Evolutionary conservation across 35 echinoderm and acorn worm species (phyloP).

Genomic region (Ptychodera flava): DNA sequence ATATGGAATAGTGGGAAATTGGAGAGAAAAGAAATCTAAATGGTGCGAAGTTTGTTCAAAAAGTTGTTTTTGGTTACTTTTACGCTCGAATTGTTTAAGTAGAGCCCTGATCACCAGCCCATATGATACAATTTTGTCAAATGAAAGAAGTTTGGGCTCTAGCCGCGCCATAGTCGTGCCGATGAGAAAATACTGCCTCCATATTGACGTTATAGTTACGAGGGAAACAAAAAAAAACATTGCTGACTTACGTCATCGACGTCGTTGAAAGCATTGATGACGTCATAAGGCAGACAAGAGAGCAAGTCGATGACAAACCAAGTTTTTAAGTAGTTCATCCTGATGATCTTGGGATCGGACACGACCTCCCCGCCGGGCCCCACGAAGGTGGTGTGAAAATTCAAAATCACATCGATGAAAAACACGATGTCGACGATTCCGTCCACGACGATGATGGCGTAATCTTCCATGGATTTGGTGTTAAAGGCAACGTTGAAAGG

Average conservation of each 20-base stretch:
- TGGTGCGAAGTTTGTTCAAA: no score
- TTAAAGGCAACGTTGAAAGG: constrained; percentile 95
- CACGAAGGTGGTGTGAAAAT: constrained; percentile 98
- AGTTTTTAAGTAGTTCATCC: constrained; percentile 93
- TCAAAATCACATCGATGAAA: constrained; percentile 94
- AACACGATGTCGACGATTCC: constrained; percentile 96
- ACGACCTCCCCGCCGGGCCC: constrained; percentile 93
- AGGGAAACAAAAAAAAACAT: no score
- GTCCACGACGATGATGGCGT: constrained; percentile 68
- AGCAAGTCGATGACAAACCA: constrained; percentile 97
- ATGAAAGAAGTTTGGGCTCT: no score
- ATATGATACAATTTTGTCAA: no score
- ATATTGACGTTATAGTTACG: no score
- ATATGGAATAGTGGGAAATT: no score
- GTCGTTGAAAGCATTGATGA: constrained; percentile 98
- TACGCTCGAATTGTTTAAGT: no score
- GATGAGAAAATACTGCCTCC: no score
- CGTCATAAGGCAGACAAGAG: constrained; percentile 99
- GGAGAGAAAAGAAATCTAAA: no score
- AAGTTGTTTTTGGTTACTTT: no score
- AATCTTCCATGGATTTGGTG: constrained; percentile 48
- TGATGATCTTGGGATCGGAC: constrained; percentile 90
- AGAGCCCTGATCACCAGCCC: no score
- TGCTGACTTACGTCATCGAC: constrained; percentile 75
- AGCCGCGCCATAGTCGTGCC: no score